Conservation (phyloP, 1,140 invertebrate genomes). For the Megalopta genalis region DNA sequence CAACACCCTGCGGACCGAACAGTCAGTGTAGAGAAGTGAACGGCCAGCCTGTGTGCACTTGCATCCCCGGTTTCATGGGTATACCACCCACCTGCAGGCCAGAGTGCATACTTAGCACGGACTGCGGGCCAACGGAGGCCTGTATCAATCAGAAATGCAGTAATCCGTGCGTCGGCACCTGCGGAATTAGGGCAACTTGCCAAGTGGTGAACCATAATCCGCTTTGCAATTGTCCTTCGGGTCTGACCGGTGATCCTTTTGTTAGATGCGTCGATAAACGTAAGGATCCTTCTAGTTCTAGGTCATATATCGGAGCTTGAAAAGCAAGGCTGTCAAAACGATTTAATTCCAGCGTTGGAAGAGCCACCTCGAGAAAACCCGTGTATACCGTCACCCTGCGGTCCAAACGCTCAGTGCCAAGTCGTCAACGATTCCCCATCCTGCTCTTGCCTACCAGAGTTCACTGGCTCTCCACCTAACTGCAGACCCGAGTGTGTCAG, state of each 20-base stretch:
- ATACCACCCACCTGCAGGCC: constrained; percentile 83
- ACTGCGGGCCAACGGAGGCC: constrained; percentile 71
- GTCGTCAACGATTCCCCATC: constrained; percentile 81
- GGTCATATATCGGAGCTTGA: background rate
- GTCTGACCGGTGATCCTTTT: constrained; percentile 84
- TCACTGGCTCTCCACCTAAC: constrained; percentile 77
- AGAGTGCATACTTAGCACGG: constrained; percentile 79
- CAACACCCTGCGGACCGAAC: constrained; percentile 87
- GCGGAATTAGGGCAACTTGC: constrained; percentile 75
- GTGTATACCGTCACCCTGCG: constrained; percentile 85
- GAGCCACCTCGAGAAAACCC: constrained; percentile 80
- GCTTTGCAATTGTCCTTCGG: constrained; percentile 81
- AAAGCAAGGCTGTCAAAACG: background rate
- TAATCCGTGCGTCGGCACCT: constrained; percentile 74
- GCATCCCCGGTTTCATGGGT: constrained; percentile 83
- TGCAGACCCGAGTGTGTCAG: constrained; percentile 81
- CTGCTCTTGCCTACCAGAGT: constrained; percentile 81
- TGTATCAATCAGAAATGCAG: constrained; percentile 76
- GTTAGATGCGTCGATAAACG: constrained; percentile 63
- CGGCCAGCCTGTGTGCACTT: constrained; percentile 82
- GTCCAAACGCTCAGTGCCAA: constrained; percentile 86
- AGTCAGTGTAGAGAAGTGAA: constrained; percentile 85
- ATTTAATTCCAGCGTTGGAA: constrained; percentile 24
- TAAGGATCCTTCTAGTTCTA: constrained; percentile 4
- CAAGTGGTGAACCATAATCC: constrained; percentile 77